Evolutionary conservation across 2,888 invertebrate genomes (phyloP), one percentile per base, ranked within the genome.

Genomic region (Drosophila melanocephala): DNA sequence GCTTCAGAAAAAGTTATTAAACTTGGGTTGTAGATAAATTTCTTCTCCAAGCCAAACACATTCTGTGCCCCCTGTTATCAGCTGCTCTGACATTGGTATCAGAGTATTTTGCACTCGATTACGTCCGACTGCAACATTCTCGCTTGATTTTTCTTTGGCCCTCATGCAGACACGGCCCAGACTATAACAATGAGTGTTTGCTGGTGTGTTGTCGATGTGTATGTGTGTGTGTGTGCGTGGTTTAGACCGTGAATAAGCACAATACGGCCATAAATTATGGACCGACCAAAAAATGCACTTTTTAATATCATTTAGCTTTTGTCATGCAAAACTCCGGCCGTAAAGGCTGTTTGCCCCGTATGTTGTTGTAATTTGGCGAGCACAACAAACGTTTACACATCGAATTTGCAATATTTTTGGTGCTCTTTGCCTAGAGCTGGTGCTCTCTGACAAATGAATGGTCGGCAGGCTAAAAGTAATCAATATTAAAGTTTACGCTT

Each of bases 231-330:
- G 69, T 51, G 44, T n/a, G 63, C 39, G 42, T 51, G 62, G 66
- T 51, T 78, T 72, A 59, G 71, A 42, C 52, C 63, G 39, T 47
- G 63, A 63, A 71, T 81, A 68, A 60, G 70, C 75, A 89, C 84
- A 89, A 84, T 79, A 75, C 76, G 67, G 68, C 72, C 64, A 75
- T 78, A 87, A 87, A 82, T 87, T 81, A 81, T 77, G 75, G 71
- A 59, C 64, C 42, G 44, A 62, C 44, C 56, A 71, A 79, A 72
- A 80, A 80, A 67, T 72, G 37, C 73, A 72, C 56, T 67, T 89
- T 91, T 83, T 76, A 83, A 87, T 79, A 76, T 63, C 39, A 68
- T 55, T 63, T 72, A 52, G 60, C 75, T 70, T 73, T 89, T 81
- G 82, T 72, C 79, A 81, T 76, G 82, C 84, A 67, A 71, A 58